These are phyloP conservation scores for Calephelis nemesis DNA, from an alignment of 1,140 invertebrate genomes.

Conservation along the genomic window DNA sequence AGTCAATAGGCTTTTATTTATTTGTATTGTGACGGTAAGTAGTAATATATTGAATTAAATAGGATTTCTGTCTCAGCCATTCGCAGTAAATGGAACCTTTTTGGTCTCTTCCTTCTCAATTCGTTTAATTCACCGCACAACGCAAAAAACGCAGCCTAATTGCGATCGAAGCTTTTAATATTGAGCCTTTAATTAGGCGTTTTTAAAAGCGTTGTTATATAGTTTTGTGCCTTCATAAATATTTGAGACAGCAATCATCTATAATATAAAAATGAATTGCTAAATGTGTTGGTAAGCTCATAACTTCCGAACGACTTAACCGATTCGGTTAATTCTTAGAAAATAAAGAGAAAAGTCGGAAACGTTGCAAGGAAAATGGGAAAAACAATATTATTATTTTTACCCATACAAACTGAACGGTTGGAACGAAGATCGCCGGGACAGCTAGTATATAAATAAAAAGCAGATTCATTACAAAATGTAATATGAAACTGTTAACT, in stretches of 20 bases:
- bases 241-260: not conserved
- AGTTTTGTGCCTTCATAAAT: too few species aligned
- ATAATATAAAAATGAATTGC: too few species aligned
- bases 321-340: too few species aligned
- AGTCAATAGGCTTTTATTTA: constrained; percentile 17
- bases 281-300: too few species aligned
- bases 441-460: too few species aligned
- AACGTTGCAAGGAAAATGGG: too few species aligned
- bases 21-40: constrained; percentile 17
- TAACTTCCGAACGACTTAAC: too few species aligned
- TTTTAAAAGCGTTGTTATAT: not conserved
- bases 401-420: too few species aligned
- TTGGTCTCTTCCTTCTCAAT: constrained; percentile 12
- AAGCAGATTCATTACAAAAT: not conserved
- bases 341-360: too few species aligned
- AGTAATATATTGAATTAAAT: constrained; percentile 9
- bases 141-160: constrained; percentile 24
- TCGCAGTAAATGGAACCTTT: constrained; percentile 14
- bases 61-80: not conserved
- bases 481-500: too few species aligned
- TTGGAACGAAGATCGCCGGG: too few species aligned
- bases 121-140: constrained; percentile 16
- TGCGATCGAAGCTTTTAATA: constrained; percentile 18
- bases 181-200: constrained; percentile 11
- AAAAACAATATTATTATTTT: too few species aligned